Conservation (phyloP, 2,113 vertebrate species). For the Apodemus speciosus region DNA sequence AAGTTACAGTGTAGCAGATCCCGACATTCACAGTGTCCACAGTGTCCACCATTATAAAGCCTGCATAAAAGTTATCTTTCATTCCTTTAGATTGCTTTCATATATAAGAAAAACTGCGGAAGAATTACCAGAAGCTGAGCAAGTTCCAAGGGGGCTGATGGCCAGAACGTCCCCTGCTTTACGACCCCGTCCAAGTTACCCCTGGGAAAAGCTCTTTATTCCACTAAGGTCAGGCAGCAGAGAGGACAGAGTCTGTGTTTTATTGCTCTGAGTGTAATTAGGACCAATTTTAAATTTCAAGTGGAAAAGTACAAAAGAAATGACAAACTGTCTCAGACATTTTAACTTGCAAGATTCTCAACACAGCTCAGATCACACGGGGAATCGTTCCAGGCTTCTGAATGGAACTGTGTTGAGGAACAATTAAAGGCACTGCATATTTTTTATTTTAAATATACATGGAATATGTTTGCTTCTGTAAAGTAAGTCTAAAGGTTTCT, state of each 20-base stretch:
- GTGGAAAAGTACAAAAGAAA: slow-evolving; percentile 2
- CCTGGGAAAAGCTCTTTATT: background rate
- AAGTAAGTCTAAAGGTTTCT: background rate
- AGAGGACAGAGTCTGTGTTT: background rate
- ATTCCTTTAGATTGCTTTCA: background rate
- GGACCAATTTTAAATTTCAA: slow-evolving; percentile 7
- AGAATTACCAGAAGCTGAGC: background rate
- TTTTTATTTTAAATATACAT: background rate
- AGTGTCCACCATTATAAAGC: background rate
- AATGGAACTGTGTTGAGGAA: background rate
- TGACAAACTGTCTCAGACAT: background rate
- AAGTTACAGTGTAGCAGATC: background rate
- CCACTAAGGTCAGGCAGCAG: background rate
- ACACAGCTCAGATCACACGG: background rate
- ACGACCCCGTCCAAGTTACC: background rate
- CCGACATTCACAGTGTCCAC: background rate
- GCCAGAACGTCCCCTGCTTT: background rate
- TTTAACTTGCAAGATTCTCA: background rate
- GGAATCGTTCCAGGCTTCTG: background rate
- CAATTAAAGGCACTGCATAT: background rate
- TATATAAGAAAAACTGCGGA: background rate
- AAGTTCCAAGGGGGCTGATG: background rate
- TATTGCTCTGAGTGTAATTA: background rate
- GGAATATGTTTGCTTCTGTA: background rate
- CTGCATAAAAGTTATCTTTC: background rate